Conservation (phyloP, 2,113 vertebrate genomes). For the Gopherus evgoodei region DNA sequence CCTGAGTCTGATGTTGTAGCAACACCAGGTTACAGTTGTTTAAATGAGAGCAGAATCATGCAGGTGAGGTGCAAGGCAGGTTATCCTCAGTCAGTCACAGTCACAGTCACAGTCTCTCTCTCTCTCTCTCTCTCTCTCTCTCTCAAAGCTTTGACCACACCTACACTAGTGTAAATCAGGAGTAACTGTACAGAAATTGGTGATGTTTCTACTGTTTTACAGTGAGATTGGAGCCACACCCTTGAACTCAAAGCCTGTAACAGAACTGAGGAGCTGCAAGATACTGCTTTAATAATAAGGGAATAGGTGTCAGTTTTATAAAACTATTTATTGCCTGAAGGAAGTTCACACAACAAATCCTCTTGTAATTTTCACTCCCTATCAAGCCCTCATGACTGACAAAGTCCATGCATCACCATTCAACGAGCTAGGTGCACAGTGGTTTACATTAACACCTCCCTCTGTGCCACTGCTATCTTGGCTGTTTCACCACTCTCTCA, state of each 20-base stretch:
- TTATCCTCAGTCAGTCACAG: no score
- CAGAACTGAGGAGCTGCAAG: conserved; percentile 49
- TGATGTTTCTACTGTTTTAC: rapidly evolving
- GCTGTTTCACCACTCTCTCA: background rate
- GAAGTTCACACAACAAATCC: conserved; percentile 44
- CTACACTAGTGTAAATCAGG: background rate
- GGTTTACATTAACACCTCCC: conserved; percentile 38
- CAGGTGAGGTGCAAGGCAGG: rapidly evolving
- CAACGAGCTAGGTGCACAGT: conserved; percentile 48
- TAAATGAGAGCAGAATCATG: background rate
- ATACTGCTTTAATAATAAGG: conserved; percentile 61
- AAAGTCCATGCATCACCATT: conserved; percentile 19
- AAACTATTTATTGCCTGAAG: conserved; percentile 20
- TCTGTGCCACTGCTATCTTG: background rate
- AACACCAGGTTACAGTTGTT: background rate
- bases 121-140: no score
- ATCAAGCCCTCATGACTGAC: conserved; percentile 47
- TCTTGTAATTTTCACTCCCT: conserved; percentile 46
- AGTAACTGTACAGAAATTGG: rapidly evolving
- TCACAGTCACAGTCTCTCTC: no score
- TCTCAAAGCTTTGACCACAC: background rate
- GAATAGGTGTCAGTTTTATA: conserved; percentile 56
- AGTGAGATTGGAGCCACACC: background rate
- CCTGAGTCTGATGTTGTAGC: background rate
- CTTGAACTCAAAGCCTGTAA: conserved; percentile 49